Evolutionary conservation across 2,888 invertebrate species (phyloP).

Genomic region (Entomobrya proxima): DNA sequence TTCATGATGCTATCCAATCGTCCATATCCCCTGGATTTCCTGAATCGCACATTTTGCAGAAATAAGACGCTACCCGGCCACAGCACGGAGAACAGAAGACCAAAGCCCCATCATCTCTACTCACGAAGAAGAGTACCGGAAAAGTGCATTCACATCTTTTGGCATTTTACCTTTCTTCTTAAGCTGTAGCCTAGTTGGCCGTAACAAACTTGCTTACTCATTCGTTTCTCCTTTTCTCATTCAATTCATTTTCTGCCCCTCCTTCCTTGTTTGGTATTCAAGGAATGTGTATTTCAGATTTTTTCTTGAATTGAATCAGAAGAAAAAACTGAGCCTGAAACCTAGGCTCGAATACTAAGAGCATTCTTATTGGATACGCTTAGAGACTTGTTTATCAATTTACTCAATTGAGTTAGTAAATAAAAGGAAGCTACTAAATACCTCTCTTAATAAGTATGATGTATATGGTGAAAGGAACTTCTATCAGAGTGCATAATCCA

Average conservation of each 20-base stretch:
- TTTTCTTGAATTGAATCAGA: neutral
- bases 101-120: neutral
- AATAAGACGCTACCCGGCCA: neutral
- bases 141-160: constrained; percentile 46
- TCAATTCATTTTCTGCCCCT: constrained; percentile 28
- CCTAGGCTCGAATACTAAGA: neutral
- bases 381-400: constrained; percentile 43
- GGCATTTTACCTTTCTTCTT: constrained; percentile 2
- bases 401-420: constrained; percentile 29
- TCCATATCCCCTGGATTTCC: constrained; percentile 42
- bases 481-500: too few species aligned
- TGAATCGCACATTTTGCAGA: constrained; percentile 49
- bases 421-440: neutral
- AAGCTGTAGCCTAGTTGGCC: constrained; percentile 23
- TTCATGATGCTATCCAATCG: constrained; percentile 43
- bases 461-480: neutral
- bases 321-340: neutral
- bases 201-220: constrained; percentile 43
- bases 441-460: neutral
- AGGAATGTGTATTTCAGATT: constrained; percentile 11
- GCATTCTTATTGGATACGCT: constrained; percentile 15
- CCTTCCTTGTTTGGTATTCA: constrained; percentile 38
- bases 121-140: neutral
- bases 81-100: neutral
- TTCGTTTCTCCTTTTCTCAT: neutral